These are phyloP conservation scores for Cataglyphis cursor DNA, from an alignment of 2,888 invertebrate species.

Conservation along the genomic window DNA sequence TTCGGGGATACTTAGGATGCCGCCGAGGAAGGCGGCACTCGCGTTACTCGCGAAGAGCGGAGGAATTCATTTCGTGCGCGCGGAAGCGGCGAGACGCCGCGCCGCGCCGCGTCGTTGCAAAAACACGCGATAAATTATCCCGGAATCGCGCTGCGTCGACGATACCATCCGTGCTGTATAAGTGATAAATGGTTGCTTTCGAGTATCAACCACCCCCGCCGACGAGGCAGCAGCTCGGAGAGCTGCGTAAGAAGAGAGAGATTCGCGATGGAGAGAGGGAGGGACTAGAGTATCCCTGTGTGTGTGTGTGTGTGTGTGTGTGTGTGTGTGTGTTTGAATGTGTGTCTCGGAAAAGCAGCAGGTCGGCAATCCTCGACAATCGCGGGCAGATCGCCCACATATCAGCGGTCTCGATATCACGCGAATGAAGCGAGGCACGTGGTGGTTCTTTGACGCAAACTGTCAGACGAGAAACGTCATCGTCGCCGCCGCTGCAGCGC, in stretches of 20 bases:
- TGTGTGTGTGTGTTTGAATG: neutral
- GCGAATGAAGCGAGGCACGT: conserved; percentile 15
- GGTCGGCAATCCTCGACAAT: neutral
- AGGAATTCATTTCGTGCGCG: conserved; percentile 50
- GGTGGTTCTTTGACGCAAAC: conserved; percentile 11
- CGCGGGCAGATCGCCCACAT: neutral
- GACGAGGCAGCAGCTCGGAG: neutral
- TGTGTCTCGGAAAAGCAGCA: neutral
- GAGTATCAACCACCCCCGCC: conserved; percentile 39
- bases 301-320: too few relatives aligned
- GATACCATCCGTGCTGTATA: conserved; percentile 55
- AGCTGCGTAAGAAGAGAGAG: neutral
- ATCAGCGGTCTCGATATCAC: conserved; percentile 31
- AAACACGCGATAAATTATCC: conserved; percentile 60
- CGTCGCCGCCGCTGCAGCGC: neutral
- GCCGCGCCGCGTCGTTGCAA: conserved; percentile 49
- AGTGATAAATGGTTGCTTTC: conserved; percentile 60
- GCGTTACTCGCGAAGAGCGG: neutral
- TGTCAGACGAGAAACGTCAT: neutral
- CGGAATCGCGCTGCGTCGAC: conserved; percentile 56
- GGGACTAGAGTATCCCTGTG: neutral
- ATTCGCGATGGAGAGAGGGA: neutral
- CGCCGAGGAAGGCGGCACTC: conserved; percentile 10
- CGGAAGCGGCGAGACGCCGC: conserved; percentile 45
- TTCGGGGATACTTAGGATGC: conserved; percentile 46